Conservation (phyloP, 2,888 invertebrate genomes). For the Leptothorax acervorum region DNA sequence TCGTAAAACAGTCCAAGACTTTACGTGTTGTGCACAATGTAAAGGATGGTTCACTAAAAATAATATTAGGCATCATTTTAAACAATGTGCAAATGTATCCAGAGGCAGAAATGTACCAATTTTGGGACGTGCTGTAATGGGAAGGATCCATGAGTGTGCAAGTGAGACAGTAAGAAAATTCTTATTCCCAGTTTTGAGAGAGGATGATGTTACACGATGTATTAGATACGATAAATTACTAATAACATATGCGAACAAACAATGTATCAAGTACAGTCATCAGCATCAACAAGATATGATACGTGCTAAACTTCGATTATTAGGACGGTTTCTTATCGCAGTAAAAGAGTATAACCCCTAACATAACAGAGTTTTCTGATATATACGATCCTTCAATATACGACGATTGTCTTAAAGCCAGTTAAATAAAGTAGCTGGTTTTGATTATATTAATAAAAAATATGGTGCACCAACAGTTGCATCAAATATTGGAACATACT, state of each 20-base stretch:
- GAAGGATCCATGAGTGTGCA: slow-evolving; percentile 18
- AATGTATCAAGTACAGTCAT: slow-evolving; percentile 26
- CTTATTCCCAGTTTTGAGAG: slow-evolving; percentile 3
- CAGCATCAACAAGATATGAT: slow-evolving; percentile 24
- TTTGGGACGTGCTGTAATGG: slow-evolving; percentile 5
- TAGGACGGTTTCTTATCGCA: slow-evolving; percentile 23
- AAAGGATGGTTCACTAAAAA: slow-evolving; percentile 60
- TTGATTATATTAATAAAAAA: slow-evolving; percentile 24
- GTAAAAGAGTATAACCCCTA: not conserved
- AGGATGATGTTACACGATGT: slow-evolving; percentile 4
- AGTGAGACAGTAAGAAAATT: slow-evolving; percentile 8
- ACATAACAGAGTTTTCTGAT: not conserved
- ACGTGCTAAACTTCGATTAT: slow-evolving; percentile 28
- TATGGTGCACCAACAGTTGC: slow-evolving; percentile 15
- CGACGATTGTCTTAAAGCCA: slow-evolving; percentile 20
- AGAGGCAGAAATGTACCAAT: slow-evolving; percentile 52
- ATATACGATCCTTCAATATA: slow-evolving; percentile 2
- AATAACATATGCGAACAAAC: slow-evolving; percentile 24
- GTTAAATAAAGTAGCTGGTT: slow-evolving; percentile 19
- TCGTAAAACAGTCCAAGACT: slow-evolving; percentile 54
- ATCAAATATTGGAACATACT: slow-evolving; percentile 27
- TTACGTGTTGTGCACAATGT: slow-evolving; percentile 65
- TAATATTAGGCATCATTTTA: slow-evolving; percentile 63
- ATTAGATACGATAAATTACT: slow-evolving; percentile 16
- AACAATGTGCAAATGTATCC: slow-evolving; percentile 55